Conservation (phyloP, 2,113 vertebrate genomes). For the Aleadryas rufinucha region DNA sequence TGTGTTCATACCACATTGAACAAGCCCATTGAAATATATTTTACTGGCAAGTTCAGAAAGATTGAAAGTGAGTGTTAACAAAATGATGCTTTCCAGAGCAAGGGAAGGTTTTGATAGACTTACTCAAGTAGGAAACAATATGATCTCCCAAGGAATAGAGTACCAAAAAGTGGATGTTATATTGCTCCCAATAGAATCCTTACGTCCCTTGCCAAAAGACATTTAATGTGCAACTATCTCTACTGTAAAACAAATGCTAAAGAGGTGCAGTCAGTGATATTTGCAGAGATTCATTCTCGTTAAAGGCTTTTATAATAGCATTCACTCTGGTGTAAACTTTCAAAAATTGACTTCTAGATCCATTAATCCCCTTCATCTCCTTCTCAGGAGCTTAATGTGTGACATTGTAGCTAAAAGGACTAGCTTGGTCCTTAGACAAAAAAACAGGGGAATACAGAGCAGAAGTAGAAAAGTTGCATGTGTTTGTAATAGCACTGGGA, state of each 20-base stretch:
- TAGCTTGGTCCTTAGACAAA: not conserved
- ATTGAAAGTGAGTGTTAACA: constrained; percentile 14
- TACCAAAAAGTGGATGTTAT: constrained; percentile 3
- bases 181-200: constrained; percentile 4
- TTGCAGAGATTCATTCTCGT: constrained; percentile 47
- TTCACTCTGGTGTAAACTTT: constrained; percentile 36
- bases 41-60: not conserved
- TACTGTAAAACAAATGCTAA: constrained; percentile 41
- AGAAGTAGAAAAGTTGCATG: not conserved
- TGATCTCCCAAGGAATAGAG: not conserved
- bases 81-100: not conserved
- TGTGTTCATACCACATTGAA: not conserved
- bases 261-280: constrained; percentile 19
- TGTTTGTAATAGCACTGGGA: not conserved
- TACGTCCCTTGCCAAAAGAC: constrained; percentile 22
- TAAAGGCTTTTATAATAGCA: constrained; percentile 38
- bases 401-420: not conserved
- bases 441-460: not conserved
- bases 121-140: constrained; percentile 8
- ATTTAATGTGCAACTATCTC: constrained; percentile 1
- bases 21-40: not conserved
- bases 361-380: constrained; percentile 7
- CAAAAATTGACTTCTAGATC: constrained; percentile 28
- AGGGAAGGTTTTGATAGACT: not conserved
- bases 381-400: not conserved